A percentile compares a stretch with the other conserved stretches of the same genome.
Conservation (phyloP, 2,113 vertebrate genomes). For the Gymnobelideus leadbeateri region DNA sequence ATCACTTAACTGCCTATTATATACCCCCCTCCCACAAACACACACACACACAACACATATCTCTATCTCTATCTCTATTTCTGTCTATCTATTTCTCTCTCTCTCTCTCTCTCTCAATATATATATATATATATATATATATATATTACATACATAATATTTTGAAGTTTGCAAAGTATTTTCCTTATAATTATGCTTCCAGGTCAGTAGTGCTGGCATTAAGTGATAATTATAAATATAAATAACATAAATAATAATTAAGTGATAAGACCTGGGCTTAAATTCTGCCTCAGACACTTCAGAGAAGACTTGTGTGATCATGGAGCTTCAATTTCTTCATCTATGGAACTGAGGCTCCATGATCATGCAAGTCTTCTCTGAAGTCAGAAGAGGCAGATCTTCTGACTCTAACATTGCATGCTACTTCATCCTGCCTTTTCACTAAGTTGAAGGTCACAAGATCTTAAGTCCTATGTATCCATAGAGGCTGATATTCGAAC, state of each 20-base stretch:
- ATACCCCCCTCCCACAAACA: no score
- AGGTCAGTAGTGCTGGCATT: neutral
- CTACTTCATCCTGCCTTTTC: neutral
- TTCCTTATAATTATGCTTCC: neutral
- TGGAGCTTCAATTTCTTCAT: no score
- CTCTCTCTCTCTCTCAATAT: no score
- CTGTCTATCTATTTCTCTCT: neutral
- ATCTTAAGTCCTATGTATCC: neutral
- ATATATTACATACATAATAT: no score
- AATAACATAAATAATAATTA: no score
- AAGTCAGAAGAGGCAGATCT: neutral
- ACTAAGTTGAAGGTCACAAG: neutral
- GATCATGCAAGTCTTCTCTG: neutral
- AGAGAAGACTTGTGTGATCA: no score
- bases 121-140: neutral
- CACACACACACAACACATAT: no score
- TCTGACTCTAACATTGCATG: neutral
- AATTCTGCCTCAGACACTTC: no score
- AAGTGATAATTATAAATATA: neutral
- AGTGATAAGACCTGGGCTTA: no score
- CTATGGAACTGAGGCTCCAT: neutral
- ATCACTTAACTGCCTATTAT: neutral
- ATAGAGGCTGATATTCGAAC: neutral
- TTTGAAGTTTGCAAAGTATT: neutral
- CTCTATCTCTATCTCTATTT: neutral